Conservation (phyloP, 1,140 invertebrate genomes). For the Drosophila nikananu region DNA sequence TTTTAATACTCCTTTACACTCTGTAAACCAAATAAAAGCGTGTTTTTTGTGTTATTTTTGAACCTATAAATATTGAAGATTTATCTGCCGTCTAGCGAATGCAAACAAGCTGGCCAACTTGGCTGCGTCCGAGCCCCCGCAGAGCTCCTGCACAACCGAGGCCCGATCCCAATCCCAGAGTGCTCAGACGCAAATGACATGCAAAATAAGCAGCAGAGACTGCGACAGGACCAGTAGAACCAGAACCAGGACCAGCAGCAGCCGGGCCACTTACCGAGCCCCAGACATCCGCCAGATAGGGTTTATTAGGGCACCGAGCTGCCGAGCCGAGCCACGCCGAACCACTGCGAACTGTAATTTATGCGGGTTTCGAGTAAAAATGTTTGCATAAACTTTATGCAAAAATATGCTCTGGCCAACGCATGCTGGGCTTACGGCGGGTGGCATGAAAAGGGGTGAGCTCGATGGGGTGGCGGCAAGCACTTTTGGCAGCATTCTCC, state of each 20-base stretch:
- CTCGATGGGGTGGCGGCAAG: slow-evolving; percentile 12
- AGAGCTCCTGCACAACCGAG: background rate
- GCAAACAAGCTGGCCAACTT: slow-evolving; percentile 21
- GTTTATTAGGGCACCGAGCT: slow-evolving; percentile 53
- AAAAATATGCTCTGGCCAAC: slow-evolving; percentile 62
- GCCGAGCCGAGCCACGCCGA: slow-evolving; percentile 10
- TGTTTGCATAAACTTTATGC: slow-evolving; percentile 66
- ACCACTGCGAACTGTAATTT: slow-evolving; percentile 48
- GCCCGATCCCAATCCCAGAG: slow-evolving; percentile 18
- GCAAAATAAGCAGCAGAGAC: slow-evolving; percentile 52
- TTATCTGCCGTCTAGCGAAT: slow-evolving; percentile 39
- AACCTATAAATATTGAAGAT: slow-evolving; percentile 42
- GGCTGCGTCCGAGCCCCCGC: slow-evolving; percentile 2
- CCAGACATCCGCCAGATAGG: slow-evolving; percentile 54
- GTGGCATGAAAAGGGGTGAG: background rate
- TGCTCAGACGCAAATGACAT: slow-evolving; percentile 60
- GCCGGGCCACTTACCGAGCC: slow-evolving; percentile 40
- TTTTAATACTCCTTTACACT: slow-evolving; percentile 8
- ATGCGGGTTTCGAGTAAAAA: slow-evolving; percentile 64
- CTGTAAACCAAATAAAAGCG: slow-evolving; percentile 4
- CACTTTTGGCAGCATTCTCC: slow-evolving; percentile 16
- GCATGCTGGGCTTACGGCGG: slow-evolving; percentile 29
- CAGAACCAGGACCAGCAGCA: slow-evolving; percentile 17
- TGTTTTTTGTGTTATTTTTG: slow-evolving; percentile 9
- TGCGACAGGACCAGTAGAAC: slow-evolving; percentile 9